These are phyloP conservation scores for Notodonta dromedarius DNA, from an alignment of 2,888 invertebrate species.

Conservation along the genomic window DNA sequence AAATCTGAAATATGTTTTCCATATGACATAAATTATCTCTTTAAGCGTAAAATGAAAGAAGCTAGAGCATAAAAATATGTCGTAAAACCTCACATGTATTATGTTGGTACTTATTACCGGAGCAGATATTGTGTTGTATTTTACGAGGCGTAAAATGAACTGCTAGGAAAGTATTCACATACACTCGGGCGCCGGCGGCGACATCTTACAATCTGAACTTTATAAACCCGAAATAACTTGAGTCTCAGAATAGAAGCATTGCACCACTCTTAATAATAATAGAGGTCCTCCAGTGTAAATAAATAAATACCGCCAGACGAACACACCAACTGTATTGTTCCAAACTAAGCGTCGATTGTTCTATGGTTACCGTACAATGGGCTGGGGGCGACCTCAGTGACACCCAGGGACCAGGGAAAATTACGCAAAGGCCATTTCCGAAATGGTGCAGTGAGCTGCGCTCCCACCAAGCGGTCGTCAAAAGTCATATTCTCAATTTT, in stretches of 20 bases:
- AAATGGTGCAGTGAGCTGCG: too few species aligned
- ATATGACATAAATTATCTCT: slow-evolving; percentile 52
- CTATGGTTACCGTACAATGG: too few species aligned
- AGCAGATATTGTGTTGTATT: slow-evolving; percentile 63
- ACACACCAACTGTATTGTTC: too few species aligned
- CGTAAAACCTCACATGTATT: slow-evolving; percentile 66
- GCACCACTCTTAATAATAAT: background rate
- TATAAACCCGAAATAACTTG: slow-evolving; percentile 9
- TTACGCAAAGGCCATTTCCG: too few species aligned
- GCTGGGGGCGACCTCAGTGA: too few species aligned
- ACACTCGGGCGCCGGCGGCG: slow-evolving; percentile 8
- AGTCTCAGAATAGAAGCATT: background rate
- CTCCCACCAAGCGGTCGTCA: too few species aligned
- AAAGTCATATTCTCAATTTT: background rate
- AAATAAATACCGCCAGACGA: too few species aligned
- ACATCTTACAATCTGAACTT: slow-evolving; percentile 13
- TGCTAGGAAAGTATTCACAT: slow-evolving; percentile 47
- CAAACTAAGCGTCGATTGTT: too few species aligned
- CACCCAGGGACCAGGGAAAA: too few species aligned
- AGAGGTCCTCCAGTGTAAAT: too few species aligned
- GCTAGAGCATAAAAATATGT: slow-evolving; percentile 57
- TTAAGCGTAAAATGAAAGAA: slow-evolving; percentile 59
- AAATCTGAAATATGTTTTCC: slow-evolving; percentile 52
- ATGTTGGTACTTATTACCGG: slow-evolving; percentile 55
- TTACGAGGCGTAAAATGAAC: slow-evolving; percentile 67